phyloP scores from a whole-genome alignment of 2,113 vertebrate species.

The Taurulus bubalis region DNA sequence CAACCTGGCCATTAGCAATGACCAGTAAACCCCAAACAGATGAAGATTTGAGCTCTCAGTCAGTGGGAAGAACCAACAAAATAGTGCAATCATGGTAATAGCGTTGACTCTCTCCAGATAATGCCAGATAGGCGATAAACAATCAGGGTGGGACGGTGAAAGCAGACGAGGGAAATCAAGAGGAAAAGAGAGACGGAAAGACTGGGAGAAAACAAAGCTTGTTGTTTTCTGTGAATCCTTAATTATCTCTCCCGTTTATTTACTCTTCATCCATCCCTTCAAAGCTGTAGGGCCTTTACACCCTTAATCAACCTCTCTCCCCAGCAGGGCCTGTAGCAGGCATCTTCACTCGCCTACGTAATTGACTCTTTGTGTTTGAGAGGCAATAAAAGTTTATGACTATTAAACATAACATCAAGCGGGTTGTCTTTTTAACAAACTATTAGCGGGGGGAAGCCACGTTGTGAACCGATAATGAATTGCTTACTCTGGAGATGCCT shows the following conservation, averaged over 20 bases:
- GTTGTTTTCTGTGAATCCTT: conserved; percentile 67
- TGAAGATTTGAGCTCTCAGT: conserved; percentile 35
- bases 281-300: conserved; percentile 74
- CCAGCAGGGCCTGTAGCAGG: conserved; percentile 63
- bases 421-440: conserved; percentile 76
- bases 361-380: conserved; percentile 84
- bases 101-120: neutral
- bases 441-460: conserved; percentile 73
- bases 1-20: conserved; percentile 23
- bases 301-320: conserved; percentile 80
- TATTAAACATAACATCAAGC: conserved; percentile 83
- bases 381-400: conserved; percentile 84
- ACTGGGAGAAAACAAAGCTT: conserved; percentile 30
- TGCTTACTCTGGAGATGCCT: conserved; percentile 79
- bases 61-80: conserved; percentile 3
- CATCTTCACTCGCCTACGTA: conserved; percentile 79
- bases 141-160: neutral
- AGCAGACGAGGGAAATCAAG: conserved; percentile 12
- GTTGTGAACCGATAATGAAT: conserved; percentile 81
- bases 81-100: conserved; percentile 18
- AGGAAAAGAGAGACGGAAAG: neutral
- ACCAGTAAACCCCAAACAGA: conserved; percentile 18
- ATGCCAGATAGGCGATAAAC: neutral
- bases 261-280: conserved; percentile 72
- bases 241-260: conserved; percentile 78